Evolutionary conservation across 2,113 vertebrate species (phyloP), one percentile per base, ranked within the genome.

Genomic region (Paedocypris sp.): DNA sequence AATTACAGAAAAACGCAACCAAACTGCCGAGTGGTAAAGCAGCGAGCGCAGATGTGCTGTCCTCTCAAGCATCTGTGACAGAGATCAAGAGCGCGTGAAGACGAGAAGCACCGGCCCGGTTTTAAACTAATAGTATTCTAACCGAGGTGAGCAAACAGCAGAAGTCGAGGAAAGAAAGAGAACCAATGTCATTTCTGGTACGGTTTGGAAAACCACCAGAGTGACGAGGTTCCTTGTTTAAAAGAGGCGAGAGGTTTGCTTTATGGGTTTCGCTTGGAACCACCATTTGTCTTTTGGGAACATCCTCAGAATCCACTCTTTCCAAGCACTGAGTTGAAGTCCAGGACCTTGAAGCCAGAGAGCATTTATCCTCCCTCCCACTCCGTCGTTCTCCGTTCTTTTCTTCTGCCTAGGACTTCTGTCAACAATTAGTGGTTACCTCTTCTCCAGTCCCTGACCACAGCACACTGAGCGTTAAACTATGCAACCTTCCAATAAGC

Each of bases 361-460:
- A 71, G 76, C 67, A 65, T 71, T 83, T 75, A 73, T 76, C 66
- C 38, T 54, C 62, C 31, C 68, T 67, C 70, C 51, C 60, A 19
- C 66, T 60, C 19, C 15, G 26, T 31, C 20, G 36, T 13, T 53
- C 50, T 18, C 33, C 70, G 72, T 73, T 60, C 69, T 48, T 71
- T 68, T 51, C 38, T 74, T 75, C 74, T 78, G 79, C 82, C 77
- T 77, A 70, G 70, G 52, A 72, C 76, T 81, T 79, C 76, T 80
- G 83, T 76, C 68, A 82, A 83, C 80, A 85, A 85, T 85, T 85
- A 82, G 73, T 76, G 80, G 78, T 79, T n/a, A 64, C 73, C 64
- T 82, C 79, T 81, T 80, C 78, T 80, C 76, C 76, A 75, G 72
- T 76, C 67, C 76, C 59, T 61, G 70, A 80, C 82, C 82, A 54